phyloP scores from a whole-genome alignment of 2,113 vertebrate genomes.

The Crotophaga sulcirostris region DNA sequence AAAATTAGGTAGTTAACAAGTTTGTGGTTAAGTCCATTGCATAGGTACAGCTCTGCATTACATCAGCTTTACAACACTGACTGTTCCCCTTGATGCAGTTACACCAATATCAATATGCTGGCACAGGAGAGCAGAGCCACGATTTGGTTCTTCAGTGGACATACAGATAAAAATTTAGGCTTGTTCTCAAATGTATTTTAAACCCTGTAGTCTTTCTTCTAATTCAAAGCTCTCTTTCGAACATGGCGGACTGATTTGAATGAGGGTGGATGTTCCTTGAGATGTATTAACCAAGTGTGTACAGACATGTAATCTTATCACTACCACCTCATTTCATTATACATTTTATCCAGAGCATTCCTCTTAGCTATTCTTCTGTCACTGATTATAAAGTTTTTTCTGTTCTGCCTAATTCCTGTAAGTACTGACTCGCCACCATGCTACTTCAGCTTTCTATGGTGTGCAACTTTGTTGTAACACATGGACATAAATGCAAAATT shows the following conservation, averaged over 20 bases:
- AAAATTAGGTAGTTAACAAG: neutral
- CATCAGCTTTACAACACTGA: neutral
- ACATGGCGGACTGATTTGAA: neutral
- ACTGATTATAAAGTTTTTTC: neutral
- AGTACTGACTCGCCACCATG: neutral
- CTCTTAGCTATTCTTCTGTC: neutral
- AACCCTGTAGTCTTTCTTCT: neutral
- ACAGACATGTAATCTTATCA: neutral
- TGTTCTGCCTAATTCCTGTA: neutral
- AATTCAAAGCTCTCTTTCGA: neutral
- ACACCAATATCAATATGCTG: neutral
- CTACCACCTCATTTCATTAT: neutral
- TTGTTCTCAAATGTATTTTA: neutral
- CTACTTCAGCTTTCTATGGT: neutral
- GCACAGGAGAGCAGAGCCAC: neutral
- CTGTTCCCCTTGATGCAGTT: neutral
- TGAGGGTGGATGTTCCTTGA: neutral
- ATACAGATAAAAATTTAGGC: neutral
- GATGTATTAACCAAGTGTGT: neutral
- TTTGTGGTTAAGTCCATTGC: neutral
- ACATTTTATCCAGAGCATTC: neutral
- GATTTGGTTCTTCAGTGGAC: neutral
- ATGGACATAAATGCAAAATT: neutral
- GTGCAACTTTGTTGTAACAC: neutral
- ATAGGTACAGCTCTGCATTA: neutral